phyloP scores from a whole-genome alignment of 2,888 invertebrate genomes.

The Doris montereyensis region DNA sequence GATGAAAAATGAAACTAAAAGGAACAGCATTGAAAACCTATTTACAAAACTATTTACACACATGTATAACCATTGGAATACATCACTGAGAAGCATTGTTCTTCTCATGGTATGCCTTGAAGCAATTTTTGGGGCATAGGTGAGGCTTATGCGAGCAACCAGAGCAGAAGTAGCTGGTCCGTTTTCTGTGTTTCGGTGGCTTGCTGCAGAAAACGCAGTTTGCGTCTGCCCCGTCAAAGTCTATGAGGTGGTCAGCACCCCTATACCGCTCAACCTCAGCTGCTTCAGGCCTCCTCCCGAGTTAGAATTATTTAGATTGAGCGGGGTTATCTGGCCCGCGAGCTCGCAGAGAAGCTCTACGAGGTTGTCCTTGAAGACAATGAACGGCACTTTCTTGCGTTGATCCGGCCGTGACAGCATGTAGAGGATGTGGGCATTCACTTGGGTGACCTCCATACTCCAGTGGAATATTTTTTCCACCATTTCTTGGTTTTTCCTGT shows the following conservation, averaged over 20 bases:
- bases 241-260: neutral
- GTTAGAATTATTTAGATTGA: neutral
- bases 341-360: neutral
- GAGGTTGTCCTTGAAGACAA: neutral
- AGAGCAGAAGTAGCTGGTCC: neutral
- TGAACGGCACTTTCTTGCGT: neutral
- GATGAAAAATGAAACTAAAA: no score
- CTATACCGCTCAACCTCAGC: neutral
- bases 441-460: neutral
- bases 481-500: neutral
- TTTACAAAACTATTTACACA: slow-evolving; percentile 2
- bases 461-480: slow-evolving; percentile 14
- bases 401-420: neutral
- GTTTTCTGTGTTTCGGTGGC: neutral
- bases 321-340: neutral
- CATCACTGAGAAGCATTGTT: no score
- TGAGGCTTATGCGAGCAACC: slow-evolving; percentile 1
- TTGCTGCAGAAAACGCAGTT: neutral
- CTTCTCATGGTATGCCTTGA: slow-evolving; percentile 5
- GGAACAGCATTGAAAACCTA: no score
- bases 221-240: neutral
- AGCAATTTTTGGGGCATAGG: slow-evolving; percentile 4
- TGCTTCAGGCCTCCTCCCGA: neutral
- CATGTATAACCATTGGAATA: neutral
- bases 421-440: slow-evolving; percentile 15